A percentile compares a stretch with the other conserved stretches of the same genome.
These are phyloP conservation scores for Callocephalon fimbriatum DNA, from an alignment of 2,113 vertebrate genomes.

Conservation along the genomic window DNA sequence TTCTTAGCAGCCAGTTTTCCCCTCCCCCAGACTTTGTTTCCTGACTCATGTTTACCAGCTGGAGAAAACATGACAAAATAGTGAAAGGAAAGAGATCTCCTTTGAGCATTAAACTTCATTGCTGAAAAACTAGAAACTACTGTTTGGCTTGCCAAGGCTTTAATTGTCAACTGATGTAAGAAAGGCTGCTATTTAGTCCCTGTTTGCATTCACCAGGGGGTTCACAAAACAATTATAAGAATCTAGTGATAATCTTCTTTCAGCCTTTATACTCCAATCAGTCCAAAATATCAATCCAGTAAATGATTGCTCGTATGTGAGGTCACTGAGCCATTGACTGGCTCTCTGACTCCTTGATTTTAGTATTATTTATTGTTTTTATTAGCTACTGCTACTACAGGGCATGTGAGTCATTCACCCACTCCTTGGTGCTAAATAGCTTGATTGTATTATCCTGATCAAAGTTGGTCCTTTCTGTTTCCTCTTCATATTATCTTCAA, in stretches of 20 bases:
- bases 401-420: constrained; percentile 1
- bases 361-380: constrained; percentile 56
- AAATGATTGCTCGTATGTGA: background rate
- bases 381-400: constrained; percentile 37
- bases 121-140: constrained; percentile 71
- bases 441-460: constrained; percentile 51
- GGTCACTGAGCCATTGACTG: background rate
- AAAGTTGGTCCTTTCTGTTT: constrained; percentile 34
- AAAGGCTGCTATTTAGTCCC: constrained; percentile 62
- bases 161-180: constrained; percentile 61
- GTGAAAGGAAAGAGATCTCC: background rate
- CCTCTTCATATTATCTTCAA: constrained; percentile 33
- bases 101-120: constrained; percentile 69
- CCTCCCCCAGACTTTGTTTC: background rate
- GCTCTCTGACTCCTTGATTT: constrained; percentile 13
- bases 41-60: constrained; percentile 56
- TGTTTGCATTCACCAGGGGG: constrained; percentile 69
- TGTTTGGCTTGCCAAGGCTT: constrained; percentile 68
- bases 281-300: constrained; percentile 55
- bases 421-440: background rate
- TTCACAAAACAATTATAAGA: constrained; percentile 74
- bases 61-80: constrained; percentile 55
- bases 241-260: constrained; percentile 73
- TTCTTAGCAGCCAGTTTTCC: background rate
- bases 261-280: constrained; percentile 53